Conservation (phyloP, 1,140 invertebrate genomes). For the Drosophila subobscura region DNA sequence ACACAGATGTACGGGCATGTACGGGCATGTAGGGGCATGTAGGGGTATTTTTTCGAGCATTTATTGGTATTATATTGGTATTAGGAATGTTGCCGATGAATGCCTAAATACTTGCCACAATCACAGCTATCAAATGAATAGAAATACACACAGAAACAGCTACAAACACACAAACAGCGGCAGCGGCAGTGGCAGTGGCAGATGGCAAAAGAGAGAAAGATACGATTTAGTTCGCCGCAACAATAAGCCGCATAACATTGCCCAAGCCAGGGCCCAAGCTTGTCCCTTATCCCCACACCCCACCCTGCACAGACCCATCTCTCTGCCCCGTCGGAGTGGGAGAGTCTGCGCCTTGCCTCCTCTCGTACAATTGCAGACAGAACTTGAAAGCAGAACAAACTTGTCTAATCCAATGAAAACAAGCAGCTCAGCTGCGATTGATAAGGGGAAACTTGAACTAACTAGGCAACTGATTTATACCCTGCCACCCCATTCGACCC, state of each 20-base stretch:
- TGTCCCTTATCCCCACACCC: not conserved
- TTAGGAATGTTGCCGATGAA: too few relatives aligned
- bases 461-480: constrained; percentile 42
- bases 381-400: constrained; percentile 55
- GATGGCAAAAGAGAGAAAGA: not conserved
- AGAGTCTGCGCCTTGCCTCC: too few relatives aligned
- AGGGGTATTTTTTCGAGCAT: too few relatives aligned
- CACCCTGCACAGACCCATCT: constrained; percentile 1
- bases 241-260: constrained; percentile 47
- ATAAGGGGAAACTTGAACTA: constrained; percentile 50
- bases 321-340: too few relatives aligned
- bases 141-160: not conserved
- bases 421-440: constrained; percentile 76
- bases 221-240: constrained; percentile 50
- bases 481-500: not conserved
- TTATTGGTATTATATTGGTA: too few relatives aligned
- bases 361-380: not conserved
- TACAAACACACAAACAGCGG: not conserved
- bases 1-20: too few relatives aligned
- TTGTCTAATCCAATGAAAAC: constrained; percentile 78
- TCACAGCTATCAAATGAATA: constrained; percentile 13
- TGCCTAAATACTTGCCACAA: constrained; percentile 5
- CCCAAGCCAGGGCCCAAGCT: constrained; percentile 5
- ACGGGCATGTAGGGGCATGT: too few relatives aligned
- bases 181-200: too few relatives aligned